Percentiles rank a stretch among this genome's conserved stretches.
These are phyloP conservation scores for Solenodon paradoxus DNA, from an alignment of 2,113 vertebrate species.

Conservation along the genomic window DNA sequence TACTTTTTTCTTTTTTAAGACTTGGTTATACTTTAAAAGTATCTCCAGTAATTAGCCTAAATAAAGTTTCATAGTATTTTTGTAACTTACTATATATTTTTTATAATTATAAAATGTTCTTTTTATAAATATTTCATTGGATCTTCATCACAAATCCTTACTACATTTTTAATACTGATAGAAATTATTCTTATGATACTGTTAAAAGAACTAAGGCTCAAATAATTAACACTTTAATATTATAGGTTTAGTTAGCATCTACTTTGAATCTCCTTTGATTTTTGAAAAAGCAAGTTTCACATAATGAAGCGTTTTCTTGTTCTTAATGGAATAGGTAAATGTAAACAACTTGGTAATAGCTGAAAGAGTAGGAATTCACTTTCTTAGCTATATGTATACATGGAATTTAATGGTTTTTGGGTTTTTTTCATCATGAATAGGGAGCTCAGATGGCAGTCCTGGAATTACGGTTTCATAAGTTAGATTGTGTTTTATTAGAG, in stretches of 20 bases:
- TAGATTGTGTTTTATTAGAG: background rate
- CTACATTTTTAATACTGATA: background rate
- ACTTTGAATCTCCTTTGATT: background rate
- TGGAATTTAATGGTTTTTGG: background rate
- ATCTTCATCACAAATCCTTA: background rate
- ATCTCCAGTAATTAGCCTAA: background rate
- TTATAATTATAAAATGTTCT: background rate
- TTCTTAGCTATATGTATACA: background rate
- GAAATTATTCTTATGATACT: background rate
- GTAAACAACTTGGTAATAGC: background rate
- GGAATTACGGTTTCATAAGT: background rate
- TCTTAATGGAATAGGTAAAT: background rate
- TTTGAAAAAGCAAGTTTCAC: background rate
- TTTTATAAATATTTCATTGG: conserved; percentile 16
- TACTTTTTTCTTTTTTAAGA: background rate
- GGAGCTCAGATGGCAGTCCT: background rate
- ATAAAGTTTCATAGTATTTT: conserved; percentile 21
- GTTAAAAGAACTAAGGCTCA: background rate
- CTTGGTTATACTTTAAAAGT: background rate
- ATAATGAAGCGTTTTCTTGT: background rate
- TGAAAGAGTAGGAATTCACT: background rate
- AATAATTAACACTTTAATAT: background rate
- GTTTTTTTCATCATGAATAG: background rate
- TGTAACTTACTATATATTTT: background rate
- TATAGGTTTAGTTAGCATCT: background rate